phyloP scores from a whole-genome alignment of 2,797 vertebrate genomes.

The Spinus olivaceus region DNA sequence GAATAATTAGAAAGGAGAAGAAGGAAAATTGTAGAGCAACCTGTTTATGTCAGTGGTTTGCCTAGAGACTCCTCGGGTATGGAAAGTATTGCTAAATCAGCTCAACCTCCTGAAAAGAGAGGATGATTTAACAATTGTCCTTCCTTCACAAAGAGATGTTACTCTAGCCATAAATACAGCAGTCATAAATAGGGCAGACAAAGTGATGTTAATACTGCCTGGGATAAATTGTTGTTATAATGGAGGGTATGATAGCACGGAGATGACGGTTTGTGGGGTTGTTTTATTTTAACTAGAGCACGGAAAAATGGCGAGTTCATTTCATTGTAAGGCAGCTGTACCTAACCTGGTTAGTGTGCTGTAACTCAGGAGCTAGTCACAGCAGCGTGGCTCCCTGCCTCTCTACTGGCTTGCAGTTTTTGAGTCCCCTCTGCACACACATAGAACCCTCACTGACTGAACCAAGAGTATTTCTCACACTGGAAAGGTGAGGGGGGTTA shows the following conservation, averaged over 20 bases:
- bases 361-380: not conserved
- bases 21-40: slow-evolving; percentile 55
- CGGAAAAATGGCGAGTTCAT: not conserved
- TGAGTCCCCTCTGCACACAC: not conserved
- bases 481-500: not conserved
- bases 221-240: not conserved
- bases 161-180: not conserved
- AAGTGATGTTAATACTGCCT: not conserved
- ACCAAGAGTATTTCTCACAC: not conserved
- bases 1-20: slow-evolving; percentile 52
- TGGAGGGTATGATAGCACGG: not conserved
- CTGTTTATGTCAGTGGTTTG: slow-evolving; percentile 47
- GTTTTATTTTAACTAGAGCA: not conserved
- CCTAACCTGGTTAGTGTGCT: not conserved
- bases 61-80: not conserved
- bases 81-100: slow-evolving; percentile 19
- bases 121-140: not conserved
- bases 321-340: not conserved
- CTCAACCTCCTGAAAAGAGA: not conserved
- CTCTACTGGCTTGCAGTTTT: not conserved
- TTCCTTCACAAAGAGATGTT: not conserved
- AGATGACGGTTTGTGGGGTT: not conserved
- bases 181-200: not conserved
- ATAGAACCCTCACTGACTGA: not conserved
- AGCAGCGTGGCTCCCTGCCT: not conserved